These are phyloP conservation scores for Amphimallon solstitiale DNA, from an alignment of 2,888 invertebrate species.

Conservation along the genomic window DNA sequence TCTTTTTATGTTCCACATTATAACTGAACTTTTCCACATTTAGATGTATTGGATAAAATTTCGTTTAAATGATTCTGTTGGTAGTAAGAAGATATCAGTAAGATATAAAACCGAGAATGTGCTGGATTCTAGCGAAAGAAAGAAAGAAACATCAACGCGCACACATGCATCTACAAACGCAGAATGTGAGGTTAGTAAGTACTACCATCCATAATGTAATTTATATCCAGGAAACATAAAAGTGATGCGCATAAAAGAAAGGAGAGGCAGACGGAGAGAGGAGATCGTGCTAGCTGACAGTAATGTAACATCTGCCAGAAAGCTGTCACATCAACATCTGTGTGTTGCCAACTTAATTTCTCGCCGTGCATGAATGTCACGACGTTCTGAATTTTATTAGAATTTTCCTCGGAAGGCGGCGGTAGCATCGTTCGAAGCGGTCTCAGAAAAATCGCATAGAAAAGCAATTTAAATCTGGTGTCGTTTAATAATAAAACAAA, in stretches of 20 bases:
- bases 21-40: too few relatives aligned
- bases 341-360: slow-evolving; percentile 35
- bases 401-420: not conserved
- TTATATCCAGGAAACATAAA: slow-evolving; percentile 21
- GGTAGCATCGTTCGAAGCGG: too few relatives aligned
- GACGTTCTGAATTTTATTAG: slow-evolving; percentile 28
- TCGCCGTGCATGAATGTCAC: slow-evolving; percentile 16
- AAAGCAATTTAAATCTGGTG: slow-evolving; percentile 10
- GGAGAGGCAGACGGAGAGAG: slow-evolving; percentile 3
- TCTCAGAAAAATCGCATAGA: not conserved
- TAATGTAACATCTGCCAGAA: slow-evolving; percentile 31
- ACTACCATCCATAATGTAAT: slow-evolving; percentile 18
- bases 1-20: too few relatives aligned
- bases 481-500: slow-evolving; percentile 15
- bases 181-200: not conserved
- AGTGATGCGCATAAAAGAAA: slow-evolving; percentile 6
- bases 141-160: not conserved
- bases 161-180: not conserved
- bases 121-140: not conserved
- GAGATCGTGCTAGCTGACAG: not conserved
- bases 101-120: too few relatives aligned
- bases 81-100: too few relatives aligned
- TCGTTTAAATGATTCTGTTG: too few relatives aligned
- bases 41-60: too few relatives aligned
- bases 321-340: slow-evolving; percentile 36